Conservation (phyloP, 2,113 vertebrate genomes). For the Anseranas semipalmata region DNA sequence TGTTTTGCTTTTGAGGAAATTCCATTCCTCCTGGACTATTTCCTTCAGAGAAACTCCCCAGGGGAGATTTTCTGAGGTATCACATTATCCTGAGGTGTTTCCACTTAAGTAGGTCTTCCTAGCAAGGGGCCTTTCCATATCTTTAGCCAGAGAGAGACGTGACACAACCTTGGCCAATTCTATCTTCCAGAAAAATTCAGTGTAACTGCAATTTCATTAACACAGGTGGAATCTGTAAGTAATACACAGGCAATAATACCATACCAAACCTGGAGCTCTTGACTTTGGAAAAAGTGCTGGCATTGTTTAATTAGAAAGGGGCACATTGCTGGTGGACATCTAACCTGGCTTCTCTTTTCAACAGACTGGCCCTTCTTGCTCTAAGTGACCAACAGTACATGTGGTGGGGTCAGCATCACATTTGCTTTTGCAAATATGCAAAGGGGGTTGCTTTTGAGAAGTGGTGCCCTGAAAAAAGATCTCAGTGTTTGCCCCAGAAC, state of each 20-base stretch:
- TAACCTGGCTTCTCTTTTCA: neutral
- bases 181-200: neutral
- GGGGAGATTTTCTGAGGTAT: neutral
- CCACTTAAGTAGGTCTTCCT: neutral
- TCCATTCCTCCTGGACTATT: neutral
- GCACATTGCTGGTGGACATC: neutral
- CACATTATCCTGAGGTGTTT: neutral
- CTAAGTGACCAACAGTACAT: neutral
- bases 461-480: neutral
- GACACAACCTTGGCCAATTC: neutral
- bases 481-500: neutral
- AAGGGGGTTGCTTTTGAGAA: neutral
- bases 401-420: no score
- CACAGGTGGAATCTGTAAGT: neutral
- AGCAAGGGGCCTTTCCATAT: neutral
- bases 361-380: neutral
- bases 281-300: no score
- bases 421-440: no score
- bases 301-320: neutral
- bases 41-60: neutral
- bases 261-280: neutral
- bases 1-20: conserved; percentile 43
- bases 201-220: neutral
- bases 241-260: neutral
- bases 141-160: neutral